These are phyloP conservation scores for Cyclopterus lumpus DNA, from an alignment of 2,797 vertebrate species.

Conservation along the genomic window DNA sequence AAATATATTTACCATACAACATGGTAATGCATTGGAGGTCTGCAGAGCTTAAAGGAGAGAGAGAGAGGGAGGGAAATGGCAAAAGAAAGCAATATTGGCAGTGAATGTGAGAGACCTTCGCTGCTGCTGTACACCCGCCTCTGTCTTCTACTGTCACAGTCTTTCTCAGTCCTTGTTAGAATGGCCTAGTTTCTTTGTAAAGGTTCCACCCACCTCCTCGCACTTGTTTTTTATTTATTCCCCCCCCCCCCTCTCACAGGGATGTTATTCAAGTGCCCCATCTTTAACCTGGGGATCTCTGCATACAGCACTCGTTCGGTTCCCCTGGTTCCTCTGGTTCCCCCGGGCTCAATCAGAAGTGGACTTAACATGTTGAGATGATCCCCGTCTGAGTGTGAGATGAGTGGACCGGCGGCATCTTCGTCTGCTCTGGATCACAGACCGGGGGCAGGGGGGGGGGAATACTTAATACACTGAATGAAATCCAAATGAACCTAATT, in stretches of 20 bases:
- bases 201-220: conserved; percentile 70
- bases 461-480: background rate
- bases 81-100: conserved; percentile 69
- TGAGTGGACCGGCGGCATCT: conserved; percentile 18
- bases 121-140: conserved; percentile 41
- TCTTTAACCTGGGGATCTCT: conserved; percentile 68
- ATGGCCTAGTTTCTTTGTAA: conserved; percentile 78
- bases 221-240: conserved; percentile 42
- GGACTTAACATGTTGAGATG: conserved; percentile 45
- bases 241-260: conserved; percentile 34
- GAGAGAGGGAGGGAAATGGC: conserved; percentile 62
- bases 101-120: conserved; percentile 55
- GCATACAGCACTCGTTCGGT: conserved; percentile 44
- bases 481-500: conserved; percentile 4
- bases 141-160: conserved; percentile 68
- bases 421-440: conserved; percentile 13
- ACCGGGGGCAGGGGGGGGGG: too few species aligned
- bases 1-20: conserved; percentile 39
- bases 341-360: conserved; percentile 75
- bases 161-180: conserved; percentile 71
- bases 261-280: conserved; percentile 59
- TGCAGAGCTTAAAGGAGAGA: conserved; percentile 54
- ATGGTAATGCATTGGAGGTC: conserved; percentile 39
- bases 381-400: too few species aligned
- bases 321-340: conserved; percentile 23